phyloP scores from a whole-genome alignment of 2,797 vertebrate genomes.

The Falco concolor region DNA sequence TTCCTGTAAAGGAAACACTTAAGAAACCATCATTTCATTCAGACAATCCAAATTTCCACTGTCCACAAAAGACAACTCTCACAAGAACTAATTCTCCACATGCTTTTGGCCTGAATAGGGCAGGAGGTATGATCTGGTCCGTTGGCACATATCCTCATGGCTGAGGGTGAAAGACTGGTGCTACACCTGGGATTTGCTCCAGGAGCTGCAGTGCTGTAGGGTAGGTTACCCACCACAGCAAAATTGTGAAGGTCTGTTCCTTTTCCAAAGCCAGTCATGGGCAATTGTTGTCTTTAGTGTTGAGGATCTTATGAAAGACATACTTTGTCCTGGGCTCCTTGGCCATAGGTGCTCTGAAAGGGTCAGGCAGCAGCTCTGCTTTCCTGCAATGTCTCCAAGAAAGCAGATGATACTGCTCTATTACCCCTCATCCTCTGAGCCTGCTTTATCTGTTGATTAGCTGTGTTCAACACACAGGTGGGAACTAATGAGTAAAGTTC shows the following conservation, averaged over 20 bases:
- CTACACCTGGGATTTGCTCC: background rate
- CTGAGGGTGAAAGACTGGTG: background rate
- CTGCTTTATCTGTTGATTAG: background rate
- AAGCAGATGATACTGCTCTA: background rate
- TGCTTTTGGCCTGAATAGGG: background rate
- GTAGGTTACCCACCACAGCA: background rate
- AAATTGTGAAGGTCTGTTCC: background rate
- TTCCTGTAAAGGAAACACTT: background rate
- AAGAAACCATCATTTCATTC: background rate
- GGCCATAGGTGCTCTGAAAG: background rate
- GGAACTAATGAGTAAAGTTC: background rate
- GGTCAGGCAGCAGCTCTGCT: background rate
- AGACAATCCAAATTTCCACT: background rate
- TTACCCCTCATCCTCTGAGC: background rate
- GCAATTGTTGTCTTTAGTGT: background rate
- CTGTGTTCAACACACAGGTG: rapidly evolving
- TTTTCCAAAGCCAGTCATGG: background rate
- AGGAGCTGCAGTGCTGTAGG: background rate
- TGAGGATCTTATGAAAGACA: background rate
- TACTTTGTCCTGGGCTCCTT: background rate
- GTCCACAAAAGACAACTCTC: background rate
- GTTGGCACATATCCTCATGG: background rate
- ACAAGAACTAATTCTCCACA: background rate
- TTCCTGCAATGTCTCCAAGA: background rate
- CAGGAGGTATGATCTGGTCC: background rate